A percentile compares a stretch with the other conserved stretches of the same genome.
Conservation (phyloP, 2,797 vertebrate species). For the Chelidonichthys spinosus region DNA sequence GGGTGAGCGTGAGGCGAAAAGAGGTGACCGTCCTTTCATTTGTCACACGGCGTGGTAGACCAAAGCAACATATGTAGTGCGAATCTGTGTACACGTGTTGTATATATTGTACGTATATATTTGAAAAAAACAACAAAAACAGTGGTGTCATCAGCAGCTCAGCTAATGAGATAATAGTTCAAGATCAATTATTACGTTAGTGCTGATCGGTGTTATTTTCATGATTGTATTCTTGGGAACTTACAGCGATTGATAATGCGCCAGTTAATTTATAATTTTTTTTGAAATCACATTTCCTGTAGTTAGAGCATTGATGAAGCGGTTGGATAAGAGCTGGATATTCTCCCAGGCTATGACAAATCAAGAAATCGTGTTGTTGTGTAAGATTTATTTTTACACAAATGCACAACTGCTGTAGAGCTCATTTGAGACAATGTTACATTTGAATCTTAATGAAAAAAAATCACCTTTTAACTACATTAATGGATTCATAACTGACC, state of each 20-base stretch:
- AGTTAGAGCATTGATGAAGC: constrained; percentile 60
- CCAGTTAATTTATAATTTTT: constrained; percentile 57
- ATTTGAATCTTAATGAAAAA: constrained; percentile 32
- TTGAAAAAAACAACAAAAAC: not conserved
- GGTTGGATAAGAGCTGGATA: constrained; percentile 43
- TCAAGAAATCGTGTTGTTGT: constrained; percentile 37
- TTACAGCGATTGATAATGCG: constrained; percentile 56
- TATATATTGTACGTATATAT: not conserved
- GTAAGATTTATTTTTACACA: constrained; percentile 26
- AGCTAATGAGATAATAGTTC: constrained; percentile 5
- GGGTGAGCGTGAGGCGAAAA: constrained; percentile 9
- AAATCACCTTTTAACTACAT: constrained; percentile 12
- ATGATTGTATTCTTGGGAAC: constrained; percentile 38
- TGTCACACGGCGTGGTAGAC: constrained; percentile 25
- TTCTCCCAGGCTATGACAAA: constrained; percentile 50
- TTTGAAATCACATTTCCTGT: constrained; percentile 56
- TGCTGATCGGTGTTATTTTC: constrained; percentile 48
- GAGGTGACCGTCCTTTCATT: constrained; percentile 29
- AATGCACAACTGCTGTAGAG: constrained; percentile 14
- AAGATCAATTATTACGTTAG: constrained; percentile 32
- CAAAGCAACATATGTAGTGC: constrained; percentile 6
- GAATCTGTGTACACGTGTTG: not conserved
- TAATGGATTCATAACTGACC: constrained; percentile 35
- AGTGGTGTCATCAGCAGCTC: constrained; percentile 20
- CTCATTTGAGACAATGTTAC: not conserved